Evolutionary conservation across 1,140 invertebrate species (phyloP).

Genomic region (Saxidomus purpurata): DNA sequence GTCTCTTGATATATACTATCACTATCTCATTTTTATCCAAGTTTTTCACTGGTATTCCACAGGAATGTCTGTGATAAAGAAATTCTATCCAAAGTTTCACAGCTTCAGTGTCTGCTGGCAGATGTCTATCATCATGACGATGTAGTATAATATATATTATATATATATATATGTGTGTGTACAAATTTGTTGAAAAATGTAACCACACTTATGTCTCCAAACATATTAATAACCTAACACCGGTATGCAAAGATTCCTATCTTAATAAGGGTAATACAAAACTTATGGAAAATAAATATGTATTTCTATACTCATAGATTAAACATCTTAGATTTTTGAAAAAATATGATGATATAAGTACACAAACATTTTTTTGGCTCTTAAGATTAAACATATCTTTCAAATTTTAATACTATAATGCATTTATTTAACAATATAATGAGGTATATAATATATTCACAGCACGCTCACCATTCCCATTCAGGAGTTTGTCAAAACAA

Average conservation of each 20-base stretch:
- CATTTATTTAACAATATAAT: constrained; percentile 5
- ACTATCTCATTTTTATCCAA: constrained; percentile 2
- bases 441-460: constrained; percentile 25
- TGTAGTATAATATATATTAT: not conserved
- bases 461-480: not conserved
- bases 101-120: not conserved
- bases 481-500: not conserved
- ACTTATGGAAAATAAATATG: not conserved
- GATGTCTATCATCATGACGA: not conserved
- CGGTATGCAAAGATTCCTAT: not conserved
- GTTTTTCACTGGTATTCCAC: not conserved
- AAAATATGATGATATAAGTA: not conserved
- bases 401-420: not conserved
- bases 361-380: not conserved
- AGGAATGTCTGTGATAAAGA: not conserved
- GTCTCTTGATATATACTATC: not conserved
- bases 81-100: not conserved
- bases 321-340: not conserved
- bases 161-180: too few species aligned
- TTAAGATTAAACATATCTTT: not conserved
- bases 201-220: constrained; percentile 1
- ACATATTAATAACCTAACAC: not conserved
- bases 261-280: not conserved
- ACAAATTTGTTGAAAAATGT: not conserved
- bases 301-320: not conserved